These are phyloP conservation scores for Palythoa caribaeorum DNA, from an alignment of 92 coral and sea anemone genomes.

Conservation along the genomic window DNA sequence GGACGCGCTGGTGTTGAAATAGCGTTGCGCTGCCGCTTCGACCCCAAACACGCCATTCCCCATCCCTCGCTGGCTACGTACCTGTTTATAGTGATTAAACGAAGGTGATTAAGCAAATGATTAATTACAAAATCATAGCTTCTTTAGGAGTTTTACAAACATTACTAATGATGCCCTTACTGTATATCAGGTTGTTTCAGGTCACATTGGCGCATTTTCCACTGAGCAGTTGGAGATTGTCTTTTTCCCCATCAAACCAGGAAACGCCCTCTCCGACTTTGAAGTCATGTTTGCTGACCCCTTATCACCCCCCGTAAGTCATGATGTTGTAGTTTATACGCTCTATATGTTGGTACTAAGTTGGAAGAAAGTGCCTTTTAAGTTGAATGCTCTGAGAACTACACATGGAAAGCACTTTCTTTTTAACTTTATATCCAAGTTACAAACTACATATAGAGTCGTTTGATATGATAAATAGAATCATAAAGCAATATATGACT, in stretches of 20 bases:
- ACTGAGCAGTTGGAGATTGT: constrained; percentile 84
- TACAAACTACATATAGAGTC: no score
- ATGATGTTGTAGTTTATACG: neutral
- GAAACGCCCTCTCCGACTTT: constrained; percentile 82
- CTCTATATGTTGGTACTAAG: neutral
- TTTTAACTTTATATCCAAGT: no score
- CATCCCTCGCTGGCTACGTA: no score
- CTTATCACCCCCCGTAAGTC: constrained; percentile 91
- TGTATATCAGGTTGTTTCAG: constrained; percentile 68
- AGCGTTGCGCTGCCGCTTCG: no score
- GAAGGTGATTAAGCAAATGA: neutral
- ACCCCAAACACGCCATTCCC: no score
- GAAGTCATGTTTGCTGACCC: constrained; percentile 88
- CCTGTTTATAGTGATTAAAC: no score
- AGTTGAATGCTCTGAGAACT: no score
- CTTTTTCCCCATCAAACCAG: constrained; percentile 90
- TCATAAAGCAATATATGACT: no score
- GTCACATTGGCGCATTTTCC: constrained; percentile 89
- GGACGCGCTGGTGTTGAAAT: no score
- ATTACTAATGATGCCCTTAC: neutral
- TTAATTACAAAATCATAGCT: neutral
- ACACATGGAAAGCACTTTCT: no score
- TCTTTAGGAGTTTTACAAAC: neutral
- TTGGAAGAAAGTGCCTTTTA: no score
- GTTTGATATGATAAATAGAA: no score